phyloP scores from a whole-genome alignment of 1,140 invertebrate genomes.

The Drosophila rufa region DNA sequence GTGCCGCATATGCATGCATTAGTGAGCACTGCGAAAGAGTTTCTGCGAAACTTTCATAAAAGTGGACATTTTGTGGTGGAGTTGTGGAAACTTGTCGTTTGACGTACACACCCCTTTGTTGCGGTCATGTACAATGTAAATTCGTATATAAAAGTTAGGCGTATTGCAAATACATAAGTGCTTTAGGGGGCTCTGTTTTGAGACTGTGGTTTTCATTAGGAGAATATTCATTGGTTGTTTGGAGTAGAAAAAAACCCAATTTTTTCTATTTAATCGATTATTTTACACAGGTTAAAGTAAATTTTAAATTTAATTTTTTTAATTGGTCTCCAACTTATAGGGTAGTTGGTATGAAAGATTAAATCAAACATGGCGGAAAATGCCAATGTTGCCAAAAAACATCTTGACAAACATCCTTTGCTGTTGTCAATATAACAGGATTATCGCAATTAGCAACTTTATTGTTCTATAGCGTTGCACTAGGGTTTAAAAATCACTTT shows the following conservation, averaged over 20 bases:
- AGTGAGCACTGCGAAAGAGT: conserved; percentile 9
- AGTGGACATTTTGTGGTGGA: conserved; percentile 18
- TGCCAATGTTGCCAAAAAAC: neutral
- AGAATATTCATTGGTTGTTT: neutral
- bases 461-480: no score
- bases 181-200: neutral
- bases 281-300: neutral
- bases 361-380: no score
- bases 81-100: conserved; percentile 10
- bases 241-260: no score
- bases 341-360: neutral
- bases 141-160: neutral
- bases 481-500: no score
- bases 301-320: neutral
- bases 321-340: no score
- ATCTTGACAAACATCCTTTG: neutral
- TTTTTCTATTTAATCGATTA: neutral
- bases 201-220: neutral
- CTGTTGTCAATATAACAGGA: no score
- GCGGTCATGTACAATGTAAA: conserved; percentile 2
- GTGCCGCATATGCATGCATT: conserved; percentile 14
- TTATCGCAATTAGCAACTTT: no score
- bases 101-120: conserved; percentile 9
- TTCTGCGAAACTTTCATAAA: conserved; percentile 15
- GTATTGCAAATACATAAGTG: neutral